Evolutionary conservation across 2,797 vertebrate genomes (phyloP).

Genomic region (Danio choprae): DNA sequence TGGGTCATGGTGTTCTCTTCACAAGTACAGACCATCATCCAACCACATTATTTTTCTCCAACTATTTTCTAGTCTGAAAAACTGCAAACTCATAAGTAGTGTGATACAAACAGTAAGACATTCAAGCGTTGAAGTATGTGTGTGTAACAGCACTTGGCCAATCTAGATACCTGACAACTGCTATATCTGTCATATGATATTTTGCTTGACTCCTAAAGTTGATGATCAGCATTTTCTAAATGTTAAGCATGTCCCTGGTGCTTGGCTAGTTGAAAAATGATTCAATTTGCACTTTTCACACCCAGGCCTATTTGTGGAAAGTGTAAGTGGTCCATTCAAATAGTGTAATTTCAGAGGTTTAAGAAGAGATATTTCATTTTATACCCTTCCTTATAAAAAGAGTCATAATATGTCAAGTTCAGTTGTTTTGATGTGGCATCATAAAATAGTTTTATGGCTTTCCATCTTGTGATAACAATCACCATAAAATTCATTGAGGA

Average conservation of each 20-base stretch:
- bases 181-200: not conserved
- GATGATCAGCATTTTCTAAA: not conserved
- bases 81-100: conserved; percentile 58
- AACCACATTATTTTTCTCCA: too few relatives aligned
- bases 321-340: not conserved
- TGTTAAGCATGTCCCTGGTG: not conserved
- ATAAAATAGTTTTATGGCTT: not conserved
- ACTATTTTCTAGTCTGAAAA: conserved; percentile 53
- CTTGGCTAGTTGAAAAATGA: not conserved
- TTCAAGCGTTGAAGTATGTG: not conserved
- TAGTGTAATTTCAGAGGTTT: not conserved
- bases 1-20: conserved; percentile 29
- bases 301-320: too few relatives aligned
- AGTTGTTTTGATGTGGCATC: not conserved
- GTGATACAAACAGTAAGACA: not conserved
- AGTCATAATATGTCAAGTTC: not conserved
- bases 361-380: not conserved
- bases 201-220: not conserved
- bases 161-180: not conserved
- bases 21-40: conserved; percentile 63
- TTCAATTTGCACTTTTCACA: not conserved
- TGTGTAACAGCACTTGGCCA: not conserved
- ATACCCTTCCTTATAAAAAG: not conserved
- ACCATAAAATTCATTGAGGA: not conserved
- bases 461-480: conserved; percentile 9